Base-by-base conservation (phyloP, 2,797 vertebrate species). In the Amblyopsis hoosieri region DNA sequence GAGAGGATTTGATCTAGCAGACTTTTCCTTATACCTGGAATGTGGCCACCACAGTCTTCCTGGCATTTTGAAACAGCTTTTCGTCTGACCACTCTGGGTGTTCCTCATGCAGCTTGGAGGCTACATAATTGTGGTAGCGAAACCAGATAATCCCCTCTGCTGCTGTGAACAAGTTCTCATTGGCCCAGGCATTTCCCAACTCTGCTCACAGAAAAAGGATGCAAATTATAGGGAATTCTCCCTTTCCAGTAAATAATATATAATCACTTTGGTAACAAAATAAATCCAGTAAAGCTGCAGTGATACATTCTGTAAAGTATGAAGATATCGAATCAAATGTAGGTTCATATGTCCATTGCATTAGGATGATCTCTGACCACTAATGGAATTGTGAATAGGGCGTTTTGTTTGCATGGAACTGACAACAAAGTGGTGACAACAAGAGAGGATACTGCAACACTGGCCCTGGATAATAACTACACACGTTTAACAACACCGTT, bases 81-180 rank as follows among this genome's bases (percentile, higher is more conserved):
- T 99, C 96, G 45, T 99, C 98, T 0, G 94, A 93, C 96, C 96
- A 97, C 54, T 8, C 51, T 2, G 92, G 92, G 64, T 98, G 86
- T 23, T 77, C 0, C 69, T 37, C 11, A 1, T 91, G 87, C 78
- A 99, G 79, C 13, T 10, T 57, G 45, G 67, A 12, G 5, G 98
- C 96, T 8, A 93, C 65, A 62, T 94, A 72, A 89, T 99, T 99
- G 92, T 99, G 98, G 92, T 95, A 99, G 73, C 97, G 95, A 87
- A 97, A 98, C 98, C 98, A 99, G 66, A 93, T 86, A 29, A 98
- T 93, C 77, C 92, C 94, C 71, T 93, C 90, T 11, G 95, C 95
- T 87, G 93, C 93, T 2, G 95, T 92, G 88, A 98, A 99, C 69
- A 88, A 81, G 78, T 94, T 98, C 88, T 97, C 96, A 33, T 99